Evolutionary conservation across 92 coral and sea anemone genomes (phyloP).

Genomic region (Actinostola sp.): DNA sequence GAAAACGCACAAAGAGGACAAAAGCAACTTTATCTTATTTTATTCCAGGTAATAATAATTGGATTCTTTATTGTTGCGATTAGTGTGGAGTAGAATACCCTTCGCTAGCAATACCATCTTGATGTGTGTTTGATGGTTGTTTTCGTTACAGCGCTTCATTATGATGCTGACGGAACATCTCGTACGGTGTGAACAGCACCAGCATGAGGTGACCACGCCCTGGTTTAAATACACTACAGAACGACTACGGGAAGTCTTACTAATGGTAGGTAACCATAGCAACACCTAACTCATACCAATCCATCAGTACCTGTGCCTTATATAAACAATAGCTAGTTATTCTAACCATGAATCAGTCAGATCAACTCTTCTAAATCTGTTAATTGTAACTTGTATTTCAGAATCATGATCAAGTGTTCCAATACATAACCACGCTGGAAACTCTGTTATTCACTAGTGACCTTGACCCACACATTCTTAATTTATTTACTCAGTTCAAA

Average conservation of each 20-base stretch:
- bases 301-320: too few relatives aligned
- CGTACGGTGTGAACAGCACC: conserved; percentile 96
- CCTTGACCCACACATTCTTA: conserved; percentile 86
- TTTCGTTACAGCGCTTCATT: conserved; percentile 94
- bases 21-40: conserved; percentile 86
- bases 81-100: not conserved
- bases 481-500: conserved; percentile 84
- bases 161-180: conserved; percentile 95
- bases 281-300: too few relatives aligned
- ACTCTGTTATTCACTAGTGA: conserved; percentile 92
- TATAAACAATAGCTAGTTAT: not conserved
- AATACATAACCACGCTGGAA: conserved; percentile 86
- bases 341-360: not conserved
- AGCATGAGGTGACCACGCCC: conserved; percentile 71
- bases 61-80: too few relatives aligned
- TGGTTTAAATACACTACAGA: conserved; percentile 86
- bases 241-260: conserved; percentile 80
- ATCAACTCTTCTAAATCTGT: not conserved
- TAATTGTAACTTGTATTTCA: conserved; percentile 47
- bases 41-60: conserved; percentile 75
- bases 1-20: conserved; percentile 86
- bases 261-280: conserved; percentile 60
- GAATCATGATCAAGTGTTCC: conserved; percentile 85
- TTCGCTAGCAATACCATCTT: too few relatives aligned
- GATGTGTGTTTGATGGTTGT: too few relatives aligned